Conservation (phyloP, 2,888 invertebrate genomes). For the Metalampra italica region DNA sequence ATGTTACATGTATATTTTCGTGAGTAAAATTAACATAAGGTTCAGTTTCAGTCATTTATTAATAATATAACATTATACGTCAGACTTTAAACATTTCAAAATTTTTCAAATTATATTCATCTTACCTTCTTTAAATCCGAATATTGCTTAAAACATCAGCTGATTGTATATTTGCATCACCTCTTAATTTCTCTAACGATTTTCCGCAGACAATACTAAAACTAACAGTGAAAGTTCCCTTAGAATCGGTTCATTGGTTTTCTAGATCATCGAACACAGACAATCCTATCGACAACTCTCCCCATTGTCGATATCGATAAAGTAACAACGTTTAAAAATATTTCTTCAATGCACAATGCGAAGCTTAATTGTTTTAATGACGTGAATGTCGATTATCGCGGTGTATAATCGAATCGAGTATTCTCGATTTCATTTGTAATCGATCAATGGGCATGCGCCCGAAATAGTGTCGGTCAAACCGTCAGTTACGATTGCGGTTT, state of each 20-base stretch:
- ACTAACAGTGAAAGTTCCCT: slow-evolving; percentile 3
- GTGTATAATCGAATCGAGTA: slow-evolving; percentile 24
- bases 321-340: background rate
- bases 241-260: background rate
- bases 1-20: no score
- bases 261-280: slow-evolving; percentile 6
- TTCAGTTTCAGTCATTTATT: no score
- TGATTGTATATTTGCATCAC: no score
- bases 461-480: no score
- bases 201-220: background rate
- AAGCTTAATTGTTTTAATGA: slow-evolving; percentile 27
- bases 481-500: no score
- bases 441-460: slow-evolving; percentile 36
- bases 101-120: no score
- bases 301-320: slow-evolving; percentile 1
- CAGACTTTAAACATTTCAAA: no score
- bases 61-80: no score
- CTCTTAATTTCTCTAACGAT: background rate
- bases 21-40: no score
- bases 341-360: slow-evolving; percentile 16
- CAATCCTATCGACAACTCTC: background rate
- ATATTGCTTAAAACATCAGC: no score
- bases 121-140: no score
- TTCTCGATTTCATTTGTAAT: slow-evolving; percentile 50
- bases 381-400: slow-evolving; percentile 27